Evolutionary conservation across 2,888 invertebrate genomes (phyloP), one percentile per base, ranked within the genome.

Genomic region (Latrodectus hesperus): DNA sequence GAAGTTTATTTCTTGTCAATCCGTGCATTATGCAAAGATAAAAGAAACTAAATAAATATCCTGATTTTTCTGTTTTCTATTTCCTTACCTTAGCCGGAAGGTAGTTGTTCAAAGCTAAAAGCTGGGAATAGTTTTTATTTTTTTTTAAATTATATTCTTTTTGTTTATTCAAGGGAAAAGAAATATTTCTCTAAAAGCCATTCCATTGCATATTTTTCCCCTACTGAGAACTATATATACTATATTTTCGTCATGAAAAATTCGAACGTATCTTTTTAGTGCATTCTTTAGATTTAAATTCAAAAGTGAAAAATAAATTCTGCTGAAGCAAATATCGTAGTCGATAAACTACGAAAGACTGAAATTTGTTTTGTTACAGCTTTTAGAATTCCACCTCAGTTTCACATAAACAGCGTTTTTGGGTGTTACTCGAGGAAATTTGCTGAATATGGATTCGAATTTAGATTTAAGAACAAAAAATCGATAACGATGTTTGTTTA

Each of bases 31-130:
- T 83, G 76, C 76, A 71, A 77, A 83, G 76, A 77, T 83, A 83
- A 83, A 83, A 83, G 76, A 77, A 83, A 71, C 76, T 70, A 76
- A 83, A 83, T 71, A 83, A 83, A 83, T 83, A 77, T 77, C 70
- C 51, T 53, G 83, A 83, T 83, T 83, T 52, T 70, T 49, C 26
- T n/a, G 16, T 22, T 22, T 60, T 83, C 68, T 51, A 52, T 81
- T 73, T 51, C 65, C 67, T 65, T n/a, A 9, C 8, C 60, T 72
- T 51, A 5, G 73, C 77, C 77, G 38, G 67, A 51, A 67, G 67
- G 52, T 67, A 75, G 55, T 75, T 53, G 53, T 17, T n/a, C n/a
- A 73, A 26, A 49, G n/a, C 16, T 17, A 68, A 68, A 68, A 68
- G 12, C 12, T 12, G 26, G 38, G 12, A 68, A 68, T 17, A 17